phyloP scores from a whole-genome alignment of 2,113 vertebrate species.

The Anhinga rufa region DNA sequence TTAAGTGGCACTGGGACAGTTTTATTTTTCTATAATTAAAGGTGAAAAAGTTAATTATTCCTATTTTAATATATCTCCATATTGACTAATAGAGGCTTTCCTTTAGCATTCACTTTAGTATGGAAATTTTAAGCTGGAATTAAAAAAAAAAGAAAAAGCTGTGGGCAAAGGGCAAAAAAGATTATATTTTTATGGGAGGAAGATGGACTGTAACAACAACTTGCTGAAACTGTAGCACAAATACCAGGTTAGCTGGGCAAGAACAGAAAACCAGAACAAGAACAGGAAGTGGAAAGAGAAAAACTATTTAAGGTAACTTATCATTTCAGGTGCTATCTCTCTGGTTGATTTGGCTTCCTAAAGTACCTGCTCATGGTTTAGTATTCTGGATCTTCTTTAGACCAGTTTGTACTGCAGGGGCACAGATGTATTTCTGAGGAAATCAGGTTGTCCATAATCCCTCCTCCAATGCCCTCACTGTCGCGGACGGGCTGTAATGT shows the following conservation, averaged over 20 bases:
- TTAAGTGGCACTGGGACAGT: background rate
- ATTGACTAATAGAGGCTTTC: background rate
- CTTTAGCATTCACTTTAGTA: background rate
- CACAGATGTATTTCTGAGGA: background rate
- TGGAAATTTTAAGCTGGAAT: background rate
- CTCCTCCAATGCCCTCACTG: rapidly evolving
- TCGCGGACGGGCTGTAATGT: rapidly evolving
- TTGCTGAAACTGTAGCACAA: background rate
- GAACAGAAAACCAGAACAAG: background rate
- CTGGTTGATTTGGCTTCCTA: background rate
- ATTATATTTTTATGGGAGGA: background rate
- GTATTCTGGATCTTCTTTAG: background rate
- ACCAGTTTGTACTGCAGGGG: background rate
- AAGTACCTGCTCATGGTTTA: background rate
- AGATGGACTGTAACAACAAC: background rate
- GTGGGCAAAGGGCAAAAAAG: background rate
- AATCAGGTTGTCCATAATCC: background rate
- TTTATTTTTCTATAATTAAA: background rate
- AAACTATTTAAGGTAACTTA: background rate
- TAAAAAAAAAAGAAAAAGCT: background rate
- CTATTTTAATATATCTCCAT: background rate
- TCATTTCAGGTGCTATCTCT: background rate
- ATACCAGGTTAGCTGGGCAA: background rate
- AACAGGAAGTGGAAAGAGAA: background rate
- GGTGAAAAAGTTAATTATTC: background rate